These are phyloP conservation scores for Hyposoter didymator DNA, from an alignment of 2,888 invertebrate genomes.

Conservation along the genomic window DNA sequence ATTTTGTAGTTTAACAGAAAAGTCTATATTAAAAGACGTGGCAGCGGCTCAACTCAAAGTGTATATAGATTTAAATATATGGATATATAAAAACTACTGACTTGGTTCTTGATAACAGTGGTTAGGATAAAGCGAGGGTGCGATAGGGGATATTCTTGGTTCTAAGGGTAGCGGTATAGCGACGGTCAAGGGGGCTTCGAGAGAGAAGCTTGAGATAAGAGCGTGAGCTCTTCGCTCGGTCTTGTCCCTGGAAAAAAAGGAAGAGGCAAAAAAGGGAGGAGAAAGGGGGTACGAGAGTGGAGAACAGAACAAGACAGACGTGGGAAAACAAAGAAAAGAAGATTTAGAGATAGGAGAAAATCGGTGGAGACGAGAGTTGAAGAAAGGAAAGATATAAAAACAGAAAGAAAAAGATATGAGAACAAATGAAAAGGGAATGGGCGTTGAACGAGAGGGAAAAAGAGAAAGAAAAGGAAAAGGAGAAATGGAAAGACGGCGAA, in stretches of 20 bases:
- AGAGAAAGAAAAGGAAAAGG: not conserved
- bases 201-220: constrained; percentile 65
- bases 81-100: constrained; percentile 21
- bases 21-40: not conserved
- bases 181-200: constrained; percentile 60
- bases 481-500: not conserved
- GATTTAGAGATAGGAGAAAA: constrained; percentile 34
- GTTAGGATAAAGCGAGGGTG: constrained; percentile 46
- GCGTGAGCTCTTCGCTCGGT: constrained; percentile 38
- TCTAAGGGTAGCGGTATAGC: constrained; percentile 26
- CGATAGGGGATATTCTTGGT: constrained; percentile 36
- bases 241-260: constrained; percentile 55
- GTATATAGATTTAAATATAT: constrained; percentile 13
- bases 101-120: constrained; percentile 40
- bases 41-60: too few relatives aligned
- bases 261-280: constrained; percentile 10
- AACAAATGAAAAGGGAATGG: not conserved
- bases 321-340: not conserved
- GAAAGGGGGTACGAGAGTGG: not conserved
- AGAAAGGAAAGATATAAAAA: constrained; percentile 5
- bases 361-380: constrained; percentile 4
- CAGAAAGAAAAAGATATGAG: constrained; percentile 5
- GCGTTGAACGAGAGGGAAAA: not conserved
- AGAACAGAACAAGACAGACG: not conserved
- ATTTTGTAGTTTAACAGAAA: constrained; percentile 26